Conservation (phyloP, 2,888 invertebrate genomes). For the Trichopria drosophilae region DNA sequence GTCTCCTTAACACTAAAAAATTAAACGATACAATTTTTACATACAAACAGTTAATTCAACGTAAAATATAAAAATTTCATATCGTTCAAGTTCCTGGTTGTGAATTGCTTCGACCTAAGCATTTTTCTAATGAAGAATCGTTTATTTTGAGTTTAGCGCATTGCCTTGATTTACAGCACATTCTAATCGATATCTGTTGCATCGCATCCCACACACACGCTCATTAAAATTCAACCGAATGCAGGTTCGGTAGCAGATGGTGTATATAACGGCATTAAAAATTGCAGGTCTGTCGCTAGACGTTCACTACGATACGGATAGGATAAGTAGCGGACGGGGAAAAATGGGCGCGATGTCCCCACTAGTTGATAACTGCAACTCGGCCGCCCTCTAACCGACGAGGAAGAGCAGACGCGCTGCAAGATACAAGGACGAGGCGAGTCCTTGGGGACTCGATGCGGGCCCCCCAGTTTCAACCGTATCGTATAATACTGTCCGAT, state of each 20-base stretch:
- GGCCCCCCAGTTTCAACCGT: constrained; percentile 42
- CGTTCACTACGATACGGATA: constrained; percentile 80
- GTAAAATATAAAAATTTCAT: too few relatives aligned
- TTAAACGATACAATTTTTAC: too few relatives aligned
- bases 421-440: constrained; percentile 27
- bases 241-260: neutral
- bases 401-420: constrained; percentile 30
- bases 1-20: too few relatives aligned
- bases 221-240: neutral
- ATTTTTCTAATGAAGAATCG: too few relatives aligned
- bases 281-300: constrained; percentile 71
- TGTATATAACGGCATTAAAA: constrained; percentile 17
- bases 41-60: too few relatives aligned
- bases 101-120: too few relatives aligned
- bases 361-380: constrained; percentile 73
- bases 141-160: too few relatives aligned
- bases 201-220: too few relatives aligned
- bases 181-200: too few relatives aligned
- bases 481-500: constrained; percentile 45
- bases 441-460: constrained; percentile 32
- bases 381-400: constrained; percentile 70
- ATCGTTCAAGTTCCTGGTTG: too few relatives aligned
- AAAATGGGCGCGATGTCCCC: constrained; percentile 78
- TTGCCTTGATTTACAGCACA: too few relatives aligned
- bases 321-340: constrained; percentile 66